These are phyloP conservation scores for Sarcophaga carnaria DNA, from an alignment of 2,888 invertebrate species.

Conservation along the genomic window DNA sequence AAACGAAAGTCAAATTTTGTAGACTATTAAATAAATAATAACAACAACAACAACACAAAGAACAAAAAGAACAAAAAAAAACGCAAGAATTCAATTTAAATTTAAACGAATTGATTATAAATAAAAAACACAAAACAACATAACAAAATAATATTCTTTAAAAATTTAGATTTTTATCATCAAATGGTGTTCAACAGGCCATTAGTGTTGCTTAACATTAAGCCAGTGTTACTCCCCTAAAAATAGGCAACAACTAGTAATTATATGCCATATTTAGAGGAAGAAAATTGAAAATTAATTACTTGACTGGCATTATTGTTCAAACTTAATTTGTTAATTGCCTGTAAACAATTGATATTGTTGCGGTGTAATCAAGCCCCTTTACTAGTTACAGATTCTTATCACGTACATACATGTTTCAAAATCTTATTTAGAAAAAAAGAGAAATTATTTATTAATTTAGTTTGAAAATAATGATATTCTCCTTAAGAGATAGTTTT, in stretches of 20 bases:
- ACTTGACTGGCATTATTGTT: background rate
- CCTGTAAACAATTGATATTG: no score
- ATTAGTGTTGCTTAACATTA: slow-evolving; percentile 29
- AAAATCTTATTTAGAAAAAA: no score
- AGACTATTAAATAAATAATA: background rate
- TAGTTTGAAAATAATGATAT: no score
- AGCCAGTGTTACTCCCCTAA: background rate
- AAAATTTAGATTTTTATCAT: background rate
- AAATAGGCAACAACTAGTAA: slow-evolving; percentile 4
- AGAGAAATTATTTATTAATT: no score
- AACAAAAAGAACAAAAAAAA: background rate
- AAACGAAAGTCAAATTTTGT: background rate
- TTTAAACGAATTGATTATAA: slow-evolving; percentile 8
- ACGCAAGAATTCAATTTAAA: background rate
- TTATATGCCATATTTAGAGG: background rate
- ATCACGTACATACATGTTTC: no score
- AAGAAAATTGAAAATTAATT: background rate
- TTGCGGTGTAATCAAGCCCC: no score
- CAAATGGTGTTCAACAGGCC: slow-evolving; percentile 11
- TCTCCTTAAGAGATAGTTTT: no score
- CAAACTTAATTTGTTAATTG: background rate
- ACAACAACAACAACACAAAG: background rate
- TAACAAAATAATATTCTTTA: no score
- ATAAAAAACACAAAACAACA: no score
- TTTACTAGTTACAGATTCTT: no score